A percentile compares a stretch with the other conserved stretches of the same genome.
These are phyloP conservation scores for Typhlichthys subterraneus DNA, from an alignment of 2,797 vertebrate species.

Conservation along the genomic window DNA sequence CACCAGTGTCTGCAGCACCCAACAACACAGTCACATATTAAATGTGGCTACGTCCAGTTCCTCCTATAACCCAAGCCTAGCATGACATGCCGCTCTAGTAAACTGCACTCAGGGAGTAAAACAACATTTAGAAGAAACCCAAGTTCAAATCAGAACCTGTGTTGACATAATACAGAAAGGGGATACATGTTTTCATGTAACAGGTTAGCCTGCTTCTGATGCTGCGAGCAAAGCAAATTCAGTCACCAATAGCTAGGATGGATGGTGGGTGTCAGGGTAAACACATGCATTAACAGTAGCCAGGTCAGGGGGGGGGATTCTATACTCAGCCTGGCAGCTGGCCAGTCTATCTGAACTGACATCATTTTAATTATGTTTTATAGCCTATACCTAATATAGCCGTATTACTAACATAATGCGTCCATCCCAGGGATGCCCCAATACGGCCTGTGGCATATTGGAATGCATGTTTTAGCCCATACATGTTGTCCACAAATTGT, in stretches of 20 bases:
- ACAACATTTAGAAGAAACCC: conserved; percentile 30
- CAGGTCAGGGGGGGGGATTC: conserved; percentile 50
- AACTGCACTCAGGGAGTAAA: conserved; percentile 23
- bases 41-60: conserved; percentile 18
- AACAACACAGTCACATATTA: conserved; percentile 22
- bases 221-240: conserved; percentile 35
- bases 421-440: conserved; percentile 12
- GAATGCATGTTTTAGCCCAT: conserved; percentile 20
- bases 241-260: conserved; percentile 48
- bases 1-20: conserved; percentile 33
- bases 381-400: too few relatives aligned
- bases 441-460: neutral
- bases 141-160: neutral
- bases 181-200: conserved; percentile 17
- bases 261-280: conserved; percentile 40
- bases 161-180: neutral
- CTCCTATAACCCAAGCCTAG: conserved; percentile 8
- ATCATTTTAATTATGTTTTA: too few relatives aligned
- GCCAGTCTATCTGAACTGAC: conserved; percentile 44
- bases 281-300: conserved; percentile 59
- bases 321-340: conserved; percentile 51
- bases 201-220: conserved; percentile 45
- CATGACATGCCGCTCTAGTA: conserved; percentile 5
- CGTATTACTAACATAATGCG: conserved; percentile 8
- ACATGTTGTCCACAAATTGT: too few relatives aligned